Evolutionary conservation across 1,140 invertebrate species (phyloP), one percentile per base, ranked within the genome.

Genomic region (Drosophila lacteicornis): DNA sequence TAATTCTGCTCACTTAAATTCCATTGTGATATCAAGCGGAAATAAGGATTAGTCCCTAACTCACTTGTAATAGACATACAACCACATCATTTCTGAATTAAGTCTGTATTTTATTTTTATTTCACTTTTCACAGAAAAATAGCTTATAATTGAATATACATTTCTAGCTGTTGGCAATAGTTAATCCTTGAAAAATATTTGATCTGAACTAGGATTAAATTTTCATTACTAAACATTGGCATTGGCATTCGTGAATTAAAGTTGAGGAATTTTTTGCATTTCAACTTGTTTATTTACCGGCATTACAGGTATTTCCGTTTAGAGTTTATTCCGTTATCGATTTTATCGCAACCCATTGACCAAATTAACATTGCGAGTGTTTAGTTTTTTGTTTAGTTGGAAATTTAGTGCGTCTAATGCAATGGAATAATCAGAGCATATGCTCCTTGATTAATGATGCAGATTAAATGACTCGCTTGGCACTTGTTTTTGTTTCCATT

Each of bases 391-490:
- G 40, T 62, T 62, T 49, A 38, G 38, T 13, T 47, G 30, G 45
- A 50, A 81, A 62, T 80, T 78, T 76, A 78, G 67, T 70, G 51
- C 19, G 43, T 74, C 70, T 63, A 79, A 83, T 70, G 69, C 69
- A 66, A 62, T 66, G 55, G 63, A 45, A 81, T 82, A 86, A 85
- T 79, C 84, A 75, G 62, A 75, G 65, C 79, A 60, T 70, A 63
- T 82, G 73, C 58, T 51, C 58, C 63, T 81, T 81, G 82, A 85
- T 85, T 79, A 85, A 86, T 86, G 78, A 85, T 78, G 82, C 79
- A 86, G 79, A 86, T 85, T 86, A 81, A 75, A 86, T 71, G 42
- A 55, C 62, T 79, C 75, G 63, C 57, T 69, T 75, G 57, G 33
- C 63, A 63, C 56, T 45, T 33, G 73, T 38, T 75, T 65, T 63